Evolutionary conservation across 2,113 vertebrate genomes (phyloP).

Genomic region (Gavialis gangeticus): DNA sequence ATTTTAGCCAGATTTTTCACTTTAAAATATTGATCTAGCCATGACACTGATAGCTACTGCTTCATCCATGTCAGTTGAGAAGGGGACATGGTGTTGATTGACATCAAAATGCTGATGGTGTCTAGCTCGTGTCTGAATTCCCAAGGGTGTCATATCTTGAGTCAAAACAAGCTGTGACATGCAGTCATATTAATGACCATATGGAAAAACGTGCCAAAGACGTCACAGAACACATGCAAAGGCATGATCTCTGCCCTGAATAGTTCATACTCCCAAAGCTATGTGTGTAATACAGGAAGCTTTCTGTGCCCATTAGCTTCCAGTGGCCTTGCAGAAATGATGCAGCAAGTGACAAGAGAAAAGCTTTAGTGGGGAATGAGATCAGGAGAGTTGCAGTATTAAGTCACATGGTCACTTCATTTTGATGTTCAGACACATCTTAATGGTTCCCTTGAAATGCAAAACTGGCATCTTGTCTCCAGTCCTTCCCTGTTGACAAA

Average conservation of each 20-base stretch:
- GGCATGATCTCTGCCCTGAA: constrained; percentile 4
- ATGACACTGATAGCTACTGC: accelerated
- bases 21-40: neutral
- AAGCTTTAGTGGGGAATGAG: neutral
- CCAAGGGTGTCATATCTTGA: neutral
- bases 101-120: neutral
- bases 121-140: neutral
- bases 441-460: neutral
- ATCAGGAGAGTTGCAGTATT: neutral
- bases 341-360: neutral
- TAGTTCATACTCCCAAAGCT: neutral
- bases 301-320: neutral
- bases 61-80: accelerated
- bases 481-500: neutral
- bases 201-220: neutral
- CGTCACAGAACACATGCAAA: neutral
- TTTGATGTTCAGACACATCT: neutral
- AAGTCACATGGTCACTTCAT: accelerated
- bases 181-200: neutral
- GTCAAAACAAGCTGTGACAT: neutral
- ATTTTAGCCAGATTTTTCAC: neutral
- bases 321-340: neutral
- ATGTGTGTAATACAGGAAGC: neutral
- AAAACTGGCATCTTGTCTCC: constrained; percentile 33
- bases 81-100: neutral